Evolutionary conservation across 2,113 vertebrate genomes (phyloP).

Genomic region (Sebastes schlegelii): DNA sequence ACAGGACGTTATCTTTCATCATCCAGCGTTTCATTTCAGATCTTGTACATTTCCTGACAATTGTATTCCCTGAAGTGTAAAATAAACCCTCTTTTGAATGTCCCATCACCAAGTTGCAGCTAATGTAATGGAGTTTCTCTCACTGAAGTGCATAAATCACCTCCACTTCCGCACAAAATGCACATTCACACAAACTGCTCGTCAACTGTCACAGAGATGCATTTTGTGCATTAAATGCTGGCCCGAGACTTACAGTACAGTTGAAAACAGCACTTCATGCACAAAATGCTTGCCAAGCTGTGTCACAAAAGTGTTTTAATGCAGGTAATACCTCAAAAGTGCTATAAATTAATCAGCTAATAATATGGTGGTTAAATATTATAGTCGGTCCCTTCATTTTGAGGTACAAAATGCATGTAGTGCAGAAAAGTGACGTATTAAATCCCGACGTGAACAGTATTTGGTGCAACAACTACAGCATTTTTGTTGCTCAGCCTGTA

Average conservation of each 20-base stretch:
- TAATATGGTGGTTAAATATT: background rate
- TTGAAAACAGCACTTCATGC: constrained; percentile 7
- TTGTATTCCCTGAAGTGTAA: constrained; percentile 46
- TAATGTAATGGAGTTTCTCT: constrained; percentile 34
- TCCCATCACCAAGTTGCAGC: constrained; percentile 33
- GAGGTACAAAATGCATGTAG: background rate
- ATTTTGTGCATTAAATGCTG: background rate
- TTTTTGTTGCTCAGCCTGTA: background rate
- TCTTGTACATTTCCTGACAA: constrained; percentile 43
- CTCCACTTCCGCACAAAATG: constrained; percentile 5
- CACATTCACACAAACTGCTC: constrained; percentile 11
- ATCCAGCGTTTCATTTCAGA: constrained; percentile 7
- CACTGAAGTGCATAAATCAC: constrained; percentile 10
- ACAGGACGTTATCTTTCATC: constrained; percentile 15
- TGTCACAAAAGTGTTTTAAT: constrained; percentile 1
- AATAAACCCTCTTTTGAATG: constrained; percentile 60
- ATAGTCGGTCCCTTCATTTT: background rate
- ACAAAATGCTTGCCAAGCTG: constrained; percentile 19
- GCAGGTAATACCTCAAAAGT: background rate
- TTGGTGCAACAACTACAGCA: background rate
- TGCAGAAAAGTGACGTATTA: background rate
- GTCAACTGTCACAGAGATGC: background rate
- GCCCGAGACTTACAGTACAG: background rate
- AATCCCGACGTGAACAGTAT: background rate
- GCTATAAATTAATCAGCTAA: constrained; percentile 6